phyloP scores from a whole-genome alignment of 2,113 vertebrate species.

The Burhinus bistriatus region DNA sequence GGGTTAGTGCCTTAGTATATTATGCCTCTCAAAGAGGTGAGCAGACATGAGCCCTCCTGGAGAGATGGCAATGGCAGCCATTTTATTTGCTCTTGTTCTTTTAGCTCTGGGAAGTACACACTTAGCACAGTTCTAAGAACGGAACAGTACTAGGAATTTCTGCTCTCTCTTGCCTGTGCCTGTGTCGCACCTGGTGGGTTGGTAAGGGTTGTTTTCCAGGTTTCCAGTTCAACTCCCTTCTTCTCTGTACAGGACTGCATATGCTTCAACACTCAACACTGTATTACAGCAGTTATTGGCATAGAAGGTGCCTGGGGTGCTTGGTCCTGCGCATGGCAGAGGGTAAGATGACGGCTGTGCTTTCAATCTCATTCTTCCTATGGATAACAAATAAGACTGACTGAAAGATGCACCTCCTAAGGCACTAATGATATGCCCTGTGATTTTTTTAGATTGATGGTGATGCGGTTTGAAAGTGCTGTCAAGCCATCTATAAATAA shows the following conservation, averaged over 20 bases:
- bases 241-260: no score
- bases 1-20: no score
- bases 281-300: no score
- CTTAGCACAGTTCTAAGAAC: neutral
- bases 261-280: neutral
- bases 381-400: neutral
- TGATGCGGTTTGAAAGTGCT: neutral
- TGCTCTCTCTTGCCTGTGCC: neutral
- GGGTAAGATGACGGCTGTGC: neutral
- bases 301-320: neutral
- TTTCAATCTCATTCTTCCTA: neutral
- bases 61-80: accelerated
- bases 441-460: neutral
- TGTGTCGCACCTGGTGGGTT: neutral
- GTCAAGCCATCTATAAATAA: neutral
- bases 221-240: neutral
- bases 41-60: neutral
- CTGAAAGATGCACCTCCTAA: neutral
- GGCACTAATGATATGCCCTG: neutral
- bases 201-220: neutral
- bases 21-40: neutral
- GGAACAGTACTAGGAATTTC: neutral
- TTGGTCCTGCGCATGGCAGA: neutral
- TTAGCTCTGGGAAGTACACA: neutral
- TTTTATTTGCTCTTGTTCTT: neutral